Conservation (phyloP, 2,797 vertebrate species). For the Myiothlypis coronata region DNA sequence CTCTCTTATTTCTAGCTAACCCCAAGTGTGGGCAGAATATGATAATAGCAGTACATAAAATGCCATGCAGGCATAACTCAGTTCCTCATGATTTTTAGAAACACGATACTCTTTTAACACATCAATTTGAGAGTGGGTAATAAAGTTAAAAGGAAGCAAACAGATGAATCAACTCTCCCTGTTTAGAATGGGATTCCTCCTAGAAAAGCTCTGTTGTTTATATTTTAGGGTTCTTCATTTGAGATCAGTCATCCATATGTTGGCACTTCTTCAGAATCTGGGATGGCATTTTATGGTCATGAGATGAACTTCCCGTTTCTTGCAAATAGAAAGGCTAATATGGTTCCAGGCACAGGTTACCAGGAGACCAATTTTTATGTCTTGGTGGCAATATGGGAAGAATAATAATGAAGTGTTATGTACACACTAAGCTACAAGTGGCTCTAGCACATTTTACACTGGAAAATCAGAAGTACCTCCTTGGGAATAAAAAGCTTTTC, state of each 20-base stretch:
- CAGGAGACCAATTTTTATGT: neutral
- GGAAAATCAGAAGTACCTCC: neutral
- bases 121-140: neutral
- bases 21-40: neutral
- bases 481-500: neutral
- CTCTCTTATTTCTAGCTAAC: neutral
- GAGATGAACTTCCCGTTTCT: neutral
- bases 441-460: neutral
- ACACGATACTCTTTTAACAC: slow-evolving; percentile 4
- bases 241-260: neutral
- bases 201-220: neutral
- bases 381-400: neutral
- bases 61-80: neutral
- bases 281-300: neutral
- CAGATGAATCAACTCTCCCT: neutral
- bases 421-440: neutral
- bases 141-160: slow-evolving; percentile 32
- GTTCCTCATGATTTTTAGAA: slow-evolving; percentile 17
- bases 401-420: neutral
- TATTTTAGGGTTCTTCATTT: neutral
- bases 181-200: slow-evolving; percentile 6
- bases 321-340: neutral
- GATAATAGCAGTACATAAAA: neutral
- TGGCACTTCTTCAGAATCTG: neutral
- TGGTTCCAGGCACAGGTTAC: neutral